Percentiles rank a stretch among this genome's conserved stretches.
These are phyloP conservation scores for Drosophila greeni DNA, from an alignment of 2,888 invertebrate species.

Conservation along the genomic window DNA sequence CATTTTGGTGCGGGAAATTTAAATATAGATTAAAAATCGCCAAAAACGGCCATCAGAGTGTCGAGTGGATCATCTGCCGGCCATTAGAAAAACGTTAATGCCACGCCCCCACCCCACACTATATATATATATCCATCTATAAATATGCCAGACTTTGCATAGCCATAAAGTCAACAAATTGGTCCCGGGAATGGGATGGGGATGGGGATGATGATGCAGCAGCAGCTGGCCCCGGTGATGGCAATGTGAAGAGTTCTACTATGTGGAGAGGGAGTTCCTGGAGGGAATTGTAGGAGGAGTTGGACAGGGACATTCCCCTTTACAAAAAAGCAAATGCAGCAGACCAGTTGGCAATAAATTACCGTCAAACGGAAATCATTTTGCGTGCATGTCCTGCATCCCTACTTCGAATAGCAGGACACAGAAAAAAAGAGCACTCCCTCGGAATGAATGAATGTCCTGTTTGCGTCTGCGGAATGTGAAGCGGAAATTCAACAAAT, in stretches of 20 bases:
- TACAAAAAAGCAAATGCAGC: slow-evolving; percentile 16
- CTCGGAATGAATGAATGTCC: slow-evolving; percentile 42
- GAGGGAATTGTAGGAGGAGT: not conserved
- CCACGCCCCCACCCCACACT: slow-evolving; percentile 36
- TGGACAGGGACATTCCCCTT: not conserved
- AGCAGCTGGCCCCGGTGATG: slow-evolving; percentile 16
- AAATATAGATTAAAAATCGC: slow-evolving; percentile 47
- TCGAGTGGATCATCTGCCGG: slow-evolving; percentile 33
- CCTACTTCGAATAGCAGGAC: slow-evolving; percentile 7
- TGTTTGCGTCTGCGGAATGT: slow-evolving; percentile 50
- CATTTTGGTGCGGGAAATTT: slow-evolving; percentile 43
- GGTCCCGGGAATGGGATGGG: slow-evolving; percentile 20
- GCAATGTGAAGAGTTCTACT: slow-evolving; percentile 5
- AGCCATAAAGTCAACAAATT: slow-evolving; percentile 67
- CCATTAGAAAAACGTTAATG: slow-evolving; percentile 35
- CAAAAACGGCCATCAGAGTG: slow-evolving; percentile 36
- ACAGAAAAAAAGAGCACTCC: not conserved
- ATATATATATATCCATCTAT: slow-evolving; percentile 32
- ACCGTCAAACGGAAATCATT: slow-evolving; percentile 70
- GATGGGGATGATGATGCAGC: slow-evolving; percentile 44
- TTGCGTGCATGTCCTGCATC: slow-evolving; percentile 41
- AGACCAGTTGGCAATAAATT: slow-evolving; percentile 59
- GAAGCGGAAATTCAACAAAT: slow-evolving; percentile 62
- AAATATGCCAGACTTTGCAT: slow-evolving; percentile 68
- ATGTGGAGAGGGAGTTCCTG: not conserved